Percentiles rank a stretch among this genome's conserved stretches.
Conservation (phyloP, 2,888 invertebrate species). For the Serripes groenlandicus region DNA sequence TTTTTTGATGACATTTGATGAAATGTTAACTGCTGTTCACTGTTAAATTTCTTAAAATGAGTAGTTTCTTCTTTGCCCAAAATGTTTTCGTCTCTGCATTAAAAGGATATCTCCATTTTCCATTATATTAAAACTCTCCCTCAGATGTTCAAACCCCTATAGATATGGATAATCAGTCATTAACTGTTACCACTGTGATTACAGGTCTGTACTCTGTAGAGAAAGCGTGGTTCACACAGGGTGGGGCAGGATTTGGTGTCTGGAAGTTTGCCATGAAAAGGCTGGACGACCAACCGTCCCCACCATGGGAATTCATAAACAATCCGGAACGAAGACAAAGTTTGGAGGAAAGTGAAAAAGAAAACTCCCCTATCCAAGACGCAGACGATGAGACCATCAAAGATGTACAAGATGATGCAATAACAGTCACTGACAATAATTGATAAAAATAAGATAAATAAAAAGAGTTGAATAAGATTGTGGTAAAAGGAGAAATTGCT, state of each 20-base stretch:
- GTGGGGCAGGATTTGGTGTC: slow-evolving; percentile 85
- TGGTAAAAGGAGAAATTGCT: neutral
- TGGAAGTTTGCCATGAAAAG: slow-evolving; percentile 86
- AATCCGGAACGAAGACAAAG: neutral
- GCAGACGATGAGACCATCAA: neutral
- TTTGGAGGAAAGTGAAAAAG: neutral
- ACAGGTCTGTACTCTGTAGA: slow-evolving; percentile 86
- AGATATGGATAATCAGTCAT: too few relatives aligned
- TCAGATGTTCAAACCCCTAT: too few relatives aligned
- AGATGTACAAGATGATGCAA: neutral
- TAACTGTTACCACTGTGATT: too few relatives aligned
- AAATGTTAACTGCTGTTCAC: too few relatives aligned
- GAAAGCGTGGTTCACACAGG: slow-evolving; percentile 85
- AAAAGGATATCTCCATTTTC: too few relatives aligned
- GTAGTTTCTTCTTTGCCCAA: too few relatives aligned
- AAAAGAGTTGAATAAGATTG: neutral
- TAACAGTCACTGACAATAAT: too few relatives aligned
- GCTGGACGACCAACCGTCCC: slow-evolving; percentile 82
- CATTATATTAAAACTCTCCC: too few relatives aligned
- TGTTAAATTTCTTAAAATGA: too few relatives aligned
- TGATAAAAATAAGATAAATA: too few relatives aligned
- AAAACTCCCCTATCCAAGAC: neutral
- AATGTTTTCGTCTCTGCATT: too few relatives aligned
- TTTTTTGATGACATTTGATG: too few relatives aligned
- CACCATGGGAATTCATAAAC: slow-evolving; percentile 82